Evolutionary conservation across 2,797 vertebrate species (phyloP), one percentile per base, ranked within the genome.

Genomic region (Diglossa cyanea): DNA sequence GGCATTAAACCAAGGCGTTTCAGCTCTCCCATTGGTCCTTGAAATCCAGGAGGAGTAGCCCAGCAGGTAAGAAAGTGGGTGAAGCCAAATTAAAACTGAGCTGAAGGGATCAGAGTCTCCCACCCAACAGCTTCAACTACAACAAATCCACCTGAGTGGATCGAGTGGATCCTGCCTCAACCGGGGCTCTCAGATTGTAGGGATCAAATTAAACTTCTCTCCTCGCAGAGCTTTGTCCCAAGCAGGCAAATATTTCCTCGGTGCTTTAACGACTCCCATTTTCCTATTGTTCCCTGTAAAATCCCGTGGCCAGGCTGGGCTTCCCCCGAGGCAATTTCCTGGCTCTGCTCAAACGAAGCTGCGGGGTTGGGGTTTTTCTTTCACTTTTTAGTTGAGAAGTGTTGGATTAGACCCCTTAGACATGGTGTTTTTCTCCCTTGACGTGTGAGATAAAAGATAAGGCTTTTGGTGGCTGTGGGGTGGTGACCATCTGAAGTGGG

Each of bases 161-260:
- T 63, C 0, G 0, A 25, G 62, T 2, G 70, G 55, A 7, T 65
- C 3, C 6, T 33, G 9, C 66, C 25, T 74, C 0, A 0, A 4
- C 13, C 3, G 0, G 24, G 39, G 7, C 77, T 80, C 54, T 68
- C 0, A 1, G 30, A 42, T n/a, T 31, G 6, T 53, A 57, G 60
- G 82, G 91, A 72, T 90, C 1, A 2, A 74, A 68, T 94, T 93
- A 68, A 93, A 65, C 82, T 89, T n/a, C 62, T 75, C 25, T 81
- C 47, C 54, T 9, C 2, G 11, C 33, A 30, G 55, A 60, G 86
- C 88, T 83, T 67, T 68, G 63, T 74, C 5, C 6, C 4, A 4
- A 82, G 42, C 75, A 10, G 45, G 33, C 60, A 60, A 3, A 67
- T 60, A 45, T 39, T 87, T 81, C 23, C 28, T 15, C 1, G 0